Evolutionary conservation across 2,888 invertebrate species (phyloP).

Genomic region (Neocrepidodera transversa): DNA sequence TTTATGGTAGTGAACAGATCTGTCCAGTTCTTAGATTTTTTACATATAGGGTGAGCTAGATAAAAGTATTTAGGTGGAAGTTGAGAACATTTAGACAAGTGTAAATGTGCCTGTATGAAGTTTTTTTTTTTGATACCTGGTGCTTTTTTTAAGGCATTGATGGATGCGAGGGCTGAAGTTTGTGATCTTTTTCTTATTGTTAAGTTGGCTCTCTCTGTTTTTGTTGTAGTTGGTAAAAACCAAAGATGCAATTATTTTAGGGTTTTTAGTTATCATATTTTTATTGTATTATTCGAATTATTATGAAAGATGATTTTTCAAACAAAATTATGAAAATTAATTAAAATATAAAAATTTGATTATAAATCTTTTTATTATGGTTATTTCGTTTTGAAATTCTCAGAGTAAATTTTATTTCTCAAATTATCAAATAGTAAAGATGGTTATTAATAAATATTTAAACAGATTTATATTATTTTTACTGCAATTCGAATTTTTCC

Average conservation of each 20-base stretch:
- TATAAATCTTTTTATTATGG: no score
- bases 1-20: constrained; percentile 15
- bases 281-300: constrained; percentile 26
- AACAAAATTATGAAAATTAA: no score
- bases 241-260: constrained; percentile 42
- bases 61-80: not conserved
- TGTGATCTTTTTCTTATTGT: constrained; percentile 48
- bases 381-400: no score
- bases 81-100: not conserved
- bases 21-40: constrained; percentile 22
- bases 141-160: constrained; percentile 48
- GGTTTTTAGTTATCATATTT: constrained; percentile 31
- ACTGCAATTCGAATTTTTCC: no score
- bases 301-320: not conserved
- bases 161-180: constrained; percentile 48
- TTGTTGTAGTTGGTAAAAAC: constrained; percentile 42
- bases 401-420: no score
- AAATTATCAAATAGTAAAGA: no score
- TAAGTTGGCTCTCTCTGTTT: constrained; percentile 42
- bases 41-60: constrained; percentile 12
- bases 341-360: no score
- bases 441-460: no score
- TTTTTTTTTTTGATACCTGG: constrained; percentile 36
- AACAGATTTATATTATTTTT: no score
- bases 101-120: constrained; percentile 15